phyloP scores from a whole-genome alignment of 2,113 vertebrate genomes.

The Zingel zingel region DNA sequence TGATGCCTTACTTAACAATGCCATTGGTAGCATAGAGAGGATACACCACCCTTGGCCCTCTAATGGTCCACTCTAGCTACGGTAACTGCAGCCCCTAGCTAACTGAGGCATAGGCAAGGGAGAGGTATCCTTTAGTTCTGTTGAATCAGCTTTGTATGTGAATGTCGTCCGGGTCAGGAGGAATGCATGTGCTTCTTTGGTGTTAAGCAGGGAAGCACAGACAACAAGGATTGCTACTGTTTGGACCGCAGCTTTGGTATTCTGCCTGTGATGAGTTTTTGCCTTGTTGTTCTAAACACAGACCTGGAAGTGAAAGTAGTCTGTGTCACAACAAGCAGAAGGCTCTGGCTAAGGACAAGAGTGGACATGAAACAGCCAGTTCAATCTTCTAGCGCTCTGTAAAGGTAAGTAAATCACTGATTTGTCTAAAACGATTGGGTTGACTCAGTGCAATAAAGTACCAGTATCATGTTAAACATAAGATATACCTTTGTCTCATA shows the following conservation, averaged over 20 bases:
- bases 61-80: not conserved
- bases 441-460: not conserved
- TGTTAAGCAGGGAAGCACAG: slow-evolving; percentile 48
- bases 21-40: slow-evolving; percentile 42
- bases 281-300: slow-evolving; percentile 36
- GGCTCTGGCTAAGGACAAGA: slow-evolving; percentile 7
- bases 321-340: slow-evolving; percentile 46
- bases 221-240: slow-evolving; percentile 74
- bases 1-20: slow-evolving; percentile 45
- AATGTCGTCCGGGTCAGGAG: slow-evolving; percentile 68
- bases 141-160: slow-evolving; percentile 59
- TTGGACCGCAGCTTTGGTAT: slow-evolving; percentile 40
- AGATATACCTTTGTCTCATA: not conserved
- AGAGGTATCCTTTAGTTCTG: slow-evolving; percentile 55
- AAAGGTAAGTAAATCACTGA: slow-evolving; percentile 53
- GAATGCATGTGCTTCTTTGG: slow-evolving; percentile 76
- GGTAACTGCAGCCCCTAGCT: slow-evolving; percentile 22
- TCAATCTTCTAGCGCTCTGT: not conserved
- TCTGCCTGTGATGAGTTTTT: slow-evolving; percentile 20
- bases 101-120: slow-evolving; percentile 22
- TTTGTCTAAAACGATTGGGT: not conserved
- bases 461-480: not conserved
- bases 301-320: slow-evolving; percentile 81
- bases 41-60: slow-evolving; percentile 36
- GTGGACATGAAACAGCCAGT: slow-evolving; percentile 5